Evolutionary conservation across 2,113 vertebrate species (phyloP), one percentile per base, ranked within the genome.

Genomic region (Tachysurus vachellii): DNA sequence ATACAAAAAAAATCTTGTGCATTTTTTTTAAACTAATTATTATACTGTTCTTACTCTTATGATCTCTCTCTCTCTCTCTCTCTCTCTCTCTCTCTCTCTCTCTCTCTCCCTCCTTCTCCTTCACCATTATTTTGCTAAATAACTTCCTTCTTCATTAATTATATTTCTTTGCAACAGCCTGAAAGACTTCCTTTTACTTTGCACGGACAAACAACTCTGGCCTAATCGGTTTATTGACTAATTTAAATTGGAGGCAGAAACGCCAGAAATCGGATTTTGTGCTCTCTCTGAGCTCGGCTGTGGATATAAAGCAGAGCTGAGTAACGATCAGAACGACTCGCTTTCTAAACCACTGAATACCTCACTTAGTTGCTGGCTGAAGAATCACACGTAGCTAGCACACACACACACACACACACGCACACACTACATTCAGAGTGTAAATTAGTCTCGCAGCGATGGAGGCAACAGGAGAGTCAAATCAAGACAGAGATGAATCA

Each of bases 321-420:
- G 75, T 84, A 87, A 84, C 80, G 61, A 84, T 88, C 57, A 9
- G 56, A 28, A 9, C 50, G 47, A 17, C 89, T 89, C 31, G 36
- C 88, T 90, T 87, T 10, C 73, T 85, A 56, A 90, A 71, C 73
- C 86, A 64, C 68, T 85, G 77, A 85, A 87, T 47, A 64, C 47
- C 36, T 85, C 86, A 47, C n/a, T 44, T 80, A 56, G 88, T 79
- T 86, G 61, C 57, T 85, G 84, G 70, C 71, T 83, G 61, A 87
- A 83, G 70, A 87, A 50, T 44, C 68, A 54, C 59, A 21, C 21
- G 14, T 50, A 73, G 66, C 62, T 83, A 31, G 73, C 82, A 53
- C 47, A 47, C n/a, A 28, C 83, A 56, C 79, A 73, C 53, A 64
- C 54, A 56, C 83, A 75, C 79, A 50, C 47, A 64, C 54, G 47